phyloP scores from a whole-genome alignment of 2,797 vertebrate genomes.

The Falco columbarius region DNA sequence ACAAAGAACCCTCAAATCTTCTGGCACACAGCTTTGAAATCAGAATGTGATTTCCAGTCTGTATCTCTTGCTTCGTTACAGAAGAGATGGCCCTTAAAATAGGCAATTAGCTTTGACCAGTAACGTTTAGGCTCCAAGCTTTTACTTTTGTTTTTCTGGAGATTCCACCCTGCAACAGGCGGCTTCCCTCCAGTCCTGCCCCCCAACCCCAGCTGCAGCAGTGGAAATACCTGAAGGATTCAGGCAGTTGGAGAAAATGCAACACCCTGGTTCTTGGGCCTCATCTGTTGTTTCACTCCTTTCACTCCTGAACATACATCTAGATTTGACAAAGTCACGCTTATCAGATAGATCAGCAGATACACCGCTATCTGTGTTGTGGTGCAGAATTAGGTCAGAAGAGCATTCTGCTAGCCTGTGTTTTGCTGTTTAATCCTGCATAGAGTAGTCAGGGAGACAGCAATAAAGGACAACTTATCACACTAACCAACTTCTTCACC shows the following conservation, averaged over 20 bases:
- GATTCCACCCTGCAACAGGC: neutral
- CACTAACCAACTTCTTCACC: slow-evolving; percentile 1
- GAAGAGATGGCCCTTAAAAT: neutral
- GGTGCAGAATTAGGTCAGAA: neutral
- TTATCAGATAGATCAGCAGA: slow-evolving; percentile 5
- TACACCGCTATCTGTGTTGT: neutral
- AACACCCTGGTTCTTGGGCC: neutral
- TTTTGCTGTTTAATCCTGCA: neutral
- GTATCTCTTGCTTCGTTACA: neutral
- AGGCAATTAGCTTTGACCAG: neutral
- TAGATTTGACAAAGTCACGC: slow-evolving; percentile 22
- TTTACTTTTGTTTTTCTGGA: neutral
- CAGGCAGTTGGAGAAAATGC: neutral
- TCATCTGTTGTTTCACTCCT: neutral
- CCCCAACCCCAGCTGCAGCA: neutral
- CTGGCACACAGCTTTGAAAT: neutral
- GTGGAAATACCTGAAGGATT: neutral
- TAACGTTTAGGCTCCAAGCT: neutral
- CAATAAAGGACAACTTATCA: neutral
- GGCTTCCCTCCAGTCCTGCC: neutral
- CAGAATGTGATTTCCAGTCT: neutral
- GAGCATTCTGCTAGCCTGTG: neutral
- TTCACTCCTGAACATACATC: neutral
- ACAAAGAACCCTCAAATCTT: neutral
- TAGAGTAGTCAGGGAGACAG: neutral